Evolutionary conservation across 2,797 vertebrate species (phyloP).

Genomic region (Catamblyrhynchus diadema): DNA sequence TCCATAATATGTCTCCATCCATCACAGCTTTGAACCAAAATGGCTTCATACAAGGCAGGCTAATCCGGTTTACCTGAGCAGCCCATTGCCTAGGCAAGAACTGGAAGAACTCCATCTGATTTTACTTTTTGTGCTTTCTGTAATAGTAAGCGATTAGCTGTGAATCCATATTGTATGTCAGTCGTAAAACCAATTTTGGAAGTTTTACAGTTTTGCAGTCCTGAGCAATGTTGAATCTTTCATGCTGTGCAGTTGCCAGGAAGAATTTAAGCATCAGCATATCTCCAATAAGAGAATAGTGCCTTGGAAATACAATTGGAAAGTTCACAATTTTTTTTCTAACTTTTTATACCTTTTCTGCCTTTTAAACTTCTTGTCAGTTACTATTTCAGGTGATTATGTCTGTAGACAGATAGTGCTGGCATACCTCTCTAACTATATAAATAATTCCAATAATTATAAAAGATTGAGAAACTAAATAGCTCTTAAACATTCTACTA

Average conservation of each 20-base stretch:
- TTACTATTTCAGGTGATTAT: not conserved
- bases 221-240: not conserved
- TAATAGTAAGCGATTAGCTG: not conserved
- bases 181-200: not conserved
- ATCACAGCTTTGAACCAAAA: not conserved
- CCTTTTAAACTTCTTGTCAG: not conserved
- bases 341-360: not conserved
- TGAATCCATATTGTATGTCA: not conserved
- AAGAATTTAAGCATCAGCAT: not conserved
- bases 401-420: not conserved
- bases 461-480: not conserved
- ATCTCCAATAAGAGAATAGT: not conserved
- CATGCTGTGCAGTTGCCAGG: not conserved
- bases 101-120: not conserved
- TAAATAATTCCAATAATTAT: not conserved
- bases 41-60: not conserved
- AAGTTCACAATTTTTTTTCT: not conserved
- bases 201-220: not conserved
- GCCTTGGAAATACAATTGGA: not conserved
- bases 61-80: not conserved
- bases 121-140: not conserved
- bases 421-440: not conserved
- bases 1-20: not conserved
- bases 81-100: not conserved
- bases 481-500: not conserved